Evolutionary conservation across 2,888 invertebrate species (phyloP).

Genomic region (Pyrgus malvae): DNA sequence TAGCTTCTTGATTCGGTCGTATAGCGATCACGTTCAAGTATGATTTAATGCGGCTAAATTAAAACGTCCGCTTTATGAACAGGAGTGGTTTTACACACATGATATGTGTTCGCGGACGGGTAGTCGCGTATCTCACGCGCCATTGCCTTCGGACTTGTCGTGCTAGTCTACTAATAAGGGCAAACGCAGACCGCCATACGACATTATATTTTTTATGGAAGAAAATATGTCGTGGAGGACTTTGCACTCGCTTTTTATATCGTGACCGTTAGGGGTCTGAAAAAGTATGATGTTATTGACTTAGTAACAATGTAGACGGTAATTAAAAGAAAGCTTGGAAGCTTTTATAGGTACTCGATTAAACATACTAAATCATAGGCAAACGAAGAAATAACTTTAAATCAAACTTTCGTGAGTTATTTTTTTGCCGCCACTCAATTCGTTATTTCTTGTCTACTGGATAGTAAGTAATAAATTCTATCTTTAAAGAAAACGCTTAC

Average conservation of each 20-base stretch:
- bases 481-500: not conserved
- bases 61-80: conserved; percentile 21
- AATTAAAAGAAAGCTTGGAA: too few species aligned
- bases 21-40: conserved; percentile 22
- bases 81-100: conserved; percentile 1
- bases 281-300: not conserved
- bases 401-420: too few species aligned
- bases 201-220: conserved; percentile 56
- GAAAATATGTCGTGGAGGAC: conserved; percentile 54
- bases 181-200: conserved; percentile 58
- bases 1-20: not conserved
- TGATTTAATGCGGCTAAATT: conserved; percentile 31
- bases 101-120: conserved; percentile 31
- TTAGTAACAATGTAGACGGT: too few species aligned
- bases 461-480: too few species aligned
- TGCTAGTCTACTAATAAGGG: conserved; percentile 62
- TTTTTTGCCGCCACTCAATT: too few species aligned
- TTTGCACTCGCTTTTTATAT: conserved; percentile 56
- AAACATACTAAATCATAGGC: too few species aligned
- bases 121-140: conserved; percentile 45
- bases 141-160: conserved; percentile 49
- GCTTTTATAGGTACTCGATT: too few species aligned
- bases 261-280: conserved; percentile 35
- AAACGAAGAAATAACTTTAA: too few species aligned
- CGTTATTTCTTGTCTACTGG: too few species aligned